Base-by-base conservation (phyloP, 2,797 vertebrate genomes). In the Myotis daubentonii region DNA sequence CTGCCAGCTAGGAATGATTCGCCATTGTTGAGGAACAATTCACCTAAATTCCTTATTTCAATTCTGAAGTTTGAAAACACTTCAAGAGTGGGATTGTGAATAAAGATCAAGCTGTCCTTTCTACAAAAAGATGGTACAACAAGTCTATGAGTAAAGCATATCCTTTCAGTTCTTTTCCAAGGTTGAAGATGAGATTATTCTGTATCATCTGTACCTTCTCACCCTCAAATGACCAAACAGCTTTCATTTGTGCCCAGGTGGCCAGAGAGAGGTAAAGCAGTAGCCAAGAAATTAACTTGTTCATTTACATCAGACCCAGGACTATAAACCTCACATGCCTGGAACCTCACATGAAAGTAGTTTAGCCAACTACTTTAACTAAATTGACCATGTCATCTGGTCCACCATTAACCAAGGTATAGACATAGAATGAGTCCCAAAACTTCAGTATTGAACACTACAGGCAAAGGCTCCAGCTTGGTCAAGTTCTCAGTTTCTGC, bases 61-160 rank as follows among this genome's bases (percentile, higher is more conserved):
- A 71, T 84, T 92, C 33, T 78, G 36, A 87, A 94, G 68, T 87
- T 94, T 90, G 90, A 94, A 91, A 94, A 90, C 70, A 94, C 36
- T 91, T 76, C 13, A 62, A 89, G 36, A 71, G 17, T 51, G 51
- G 20, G 38, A 81, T 60, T 90, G 33, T 78, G 88, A 95, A 88
- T 84, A 94, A 90, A 95, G 71, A 91, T 93, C 25, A 80, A 83
- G 79, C 51, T 88, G 82, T 76, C 51, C 17, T 86, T 90, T 95
- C 57, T 78, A 76, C n/a, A 57, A 88, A 96, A 96, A 94, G 55
- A 76, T 82, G 82, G 83, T 94, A 74, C 76, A 90, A 79, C 28
- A 78, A 38, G 96, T 92, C 75, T 87, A 81, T 83, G 85, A 92
- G 51, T 83, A 94, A 93, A 78, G 55, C 53, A 23, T 81, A 74